phyloP scores from a whole-genome alignment of 2,113 vertebrate species.

The Camelus dromedarius region DNA sequence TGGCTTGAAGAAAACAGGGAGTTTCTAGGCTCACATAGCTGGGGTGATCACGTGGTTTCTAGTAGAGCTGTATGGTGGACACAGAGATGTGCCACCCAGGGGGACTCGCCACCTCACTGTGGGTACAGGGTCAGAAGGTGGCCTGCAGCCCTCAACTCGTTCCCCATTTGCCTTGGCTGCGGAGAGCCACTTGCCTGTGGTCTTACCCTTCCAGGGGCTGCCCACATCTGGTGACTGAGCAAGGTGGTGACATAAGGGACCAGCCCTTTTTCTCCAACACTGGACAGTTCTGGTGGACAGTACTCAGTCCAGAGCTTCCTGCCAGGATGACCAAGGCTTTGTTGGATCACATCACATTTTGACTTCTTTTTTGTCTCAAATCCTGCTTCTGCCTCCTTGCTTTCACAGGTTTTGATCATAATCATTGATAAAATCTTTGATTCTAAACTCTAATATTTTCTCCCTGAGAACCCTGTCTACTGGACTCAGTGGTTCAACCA shows the following conservation, averaged over 20 bases:
- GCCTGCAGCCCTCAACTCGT: not conserved
- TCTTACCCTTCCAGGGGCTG: not conserved
- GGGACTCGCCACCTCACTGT: fast-evolving
- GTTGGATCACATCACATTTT: not conserved
- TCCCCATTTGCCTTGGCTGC: not conserved
- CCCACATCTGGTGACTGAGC: not conserved
- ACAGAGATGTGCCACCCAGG: not conserved
- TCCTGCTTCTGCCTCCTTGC: not conserved
- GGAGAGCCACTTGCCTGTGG: not conserved
- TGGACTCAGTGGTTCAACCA: not conserved
- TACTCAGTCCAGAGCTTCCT: not conserved
- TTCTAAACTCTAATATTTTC: not conserved
- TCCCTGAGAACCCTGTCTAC: not conserved
- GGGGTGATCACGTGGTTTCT: not conserved
- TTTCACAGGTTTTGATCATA: not conserved
- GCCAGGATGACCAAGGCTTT: not conserved
- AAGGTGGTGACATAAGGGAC: not conserved
- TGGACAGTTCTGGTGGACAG: not conserved
- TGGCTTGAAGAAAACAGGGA: not conserved
- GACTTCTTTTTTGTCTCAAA: not conserved
- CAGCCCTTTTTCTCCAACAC: not conserved
- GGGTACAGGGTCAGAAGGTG: fast-evolving
- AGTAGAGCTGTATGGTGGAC: not conserved
- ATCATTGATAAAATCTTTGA: not conserved
- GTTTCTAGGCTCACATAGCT: not conserved